These are phyloP conservation scores for Pollachius pollachius DNA, from an alignment of 2,113 vertebrate genomes.

Conservation along the genomic window DNA sequence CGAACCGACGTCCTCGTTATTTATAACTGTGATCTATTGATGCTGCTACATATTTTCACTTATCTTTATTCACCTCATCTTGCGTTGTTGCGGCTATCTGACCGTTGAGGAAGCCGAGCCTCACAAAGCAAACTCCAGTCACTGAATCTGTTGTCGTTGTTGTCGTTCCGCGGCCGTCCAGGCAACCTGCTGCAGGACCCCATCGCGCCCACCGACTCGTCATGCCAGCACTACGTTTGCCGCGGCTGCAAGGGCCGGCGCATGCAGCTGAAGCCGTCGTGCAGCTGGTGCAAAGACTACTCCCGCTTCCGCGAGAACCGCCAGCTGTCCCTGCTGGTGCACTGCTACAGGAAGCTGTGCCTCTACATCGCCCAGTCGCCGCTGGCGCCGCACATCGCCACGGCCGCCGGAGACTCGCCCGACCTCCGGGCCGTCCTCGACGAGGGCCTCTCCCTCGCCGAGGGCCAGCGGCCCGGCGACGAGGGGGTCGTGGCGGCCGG, in stretches of 20 bases:
- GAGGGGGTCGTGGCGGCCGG: conserved; percentile 68
- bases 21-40: too few relatives aligned
- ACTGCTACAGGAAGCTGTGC: conserved; percentile 95
- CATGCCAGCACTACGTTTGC: conserved; percentile 98
- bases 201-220: conserved; percentile 94
- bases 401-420: conserved; percentile 85
- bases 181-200: conserved; percentile 97
- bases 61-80: not conserved
- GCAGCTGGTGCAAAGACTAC: conserved; percentile 99
- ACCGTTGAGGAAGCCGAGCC: too few relatives aligned
- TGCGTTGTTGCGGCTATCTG: too few relatives aligned
- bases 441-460: conserved; percentile 82
- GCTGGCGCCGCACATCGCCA: conserved; percentile 88
- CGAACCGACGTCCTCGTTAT: too few relatives aligned
- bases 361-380: conserved; percentile 93
- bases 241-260: conserved; percentile 95
- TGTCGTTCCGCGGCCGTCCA: conserved; percentile 41
- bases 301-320: conserved; percentile 95
- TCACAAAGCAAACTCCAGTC: too few relatives aligned
- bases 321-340: conserved; percentile 93
- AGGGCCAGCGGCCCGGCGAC: conserved; percentile 70
- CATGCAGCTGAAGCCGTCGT: conserved; percentile 99
- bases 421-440: conserved; percentile 91
- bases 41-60: not conserved
- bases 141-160: too few relatives aligned